Evolutionary conservation across 2,113 vertebrate species (phyloP).

Genomic region (Gorilla gorilla): DNA sequence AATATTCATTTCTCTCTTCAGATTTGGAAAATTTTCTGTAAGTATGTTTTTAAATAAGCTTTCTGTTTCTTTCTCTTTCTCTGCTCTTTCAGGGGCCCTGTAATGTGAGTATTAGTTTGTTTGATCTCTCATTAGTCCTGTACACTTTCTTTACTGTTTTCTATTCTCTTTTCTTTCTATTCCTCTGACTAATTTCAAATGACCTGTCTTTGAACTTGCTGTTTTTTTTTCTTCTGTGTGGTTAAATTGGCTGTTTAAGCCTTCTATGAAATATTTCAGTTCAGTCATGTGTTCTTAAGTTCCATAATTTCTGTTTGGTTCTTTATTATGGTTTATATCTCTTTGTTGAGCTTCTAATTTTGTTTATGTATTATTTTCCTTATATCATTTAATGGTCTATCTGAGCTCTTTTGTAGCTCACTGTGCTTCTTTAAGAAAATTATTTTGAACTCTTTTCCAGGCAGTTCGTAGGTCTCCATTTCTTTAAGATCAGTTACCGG

Average conservation of each 20-base stretch:
- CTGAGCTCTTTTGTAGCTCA: background rate
- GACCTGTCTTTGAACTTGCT: background rate
- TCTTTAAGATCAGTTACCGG: background rate
- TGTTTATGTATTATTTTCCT: background rate
- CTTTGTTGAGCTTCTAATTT: background rate
- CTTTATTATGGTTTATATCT: background rate
- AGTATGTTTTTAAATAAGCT: background rate
- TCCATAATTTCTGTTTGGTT: background rate
- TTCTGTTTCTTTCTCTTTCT: background rate
- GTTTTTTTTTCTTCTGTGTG: background rate
- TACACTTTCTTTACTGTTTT: background rate
- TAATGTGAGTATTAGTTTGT: background rate
- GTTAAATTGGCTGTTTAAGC: background rate
- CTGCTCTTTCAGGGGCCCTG: background rate
- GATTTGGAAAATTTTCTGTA: background rate
- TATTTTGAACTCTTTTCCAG: background rate
- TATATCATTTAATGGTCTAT: background rate
- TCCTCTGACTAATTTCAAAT: background rate
- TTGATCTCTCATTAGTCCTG: background rate
- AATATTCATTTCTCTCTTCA: background rate
- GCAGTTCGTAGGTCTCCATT: background rate
- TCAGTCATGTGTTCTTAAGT: background rate
- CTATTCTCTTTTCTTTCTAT: background rate
- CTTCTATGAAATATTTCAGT: background rate
- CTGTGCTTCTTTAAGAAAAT: background rate